These are phyloP conservation scores for Mythimna pallens DNA, from an alignment of 2,888 invertebrate genomes.

Conservation along the genomic window DNA sequence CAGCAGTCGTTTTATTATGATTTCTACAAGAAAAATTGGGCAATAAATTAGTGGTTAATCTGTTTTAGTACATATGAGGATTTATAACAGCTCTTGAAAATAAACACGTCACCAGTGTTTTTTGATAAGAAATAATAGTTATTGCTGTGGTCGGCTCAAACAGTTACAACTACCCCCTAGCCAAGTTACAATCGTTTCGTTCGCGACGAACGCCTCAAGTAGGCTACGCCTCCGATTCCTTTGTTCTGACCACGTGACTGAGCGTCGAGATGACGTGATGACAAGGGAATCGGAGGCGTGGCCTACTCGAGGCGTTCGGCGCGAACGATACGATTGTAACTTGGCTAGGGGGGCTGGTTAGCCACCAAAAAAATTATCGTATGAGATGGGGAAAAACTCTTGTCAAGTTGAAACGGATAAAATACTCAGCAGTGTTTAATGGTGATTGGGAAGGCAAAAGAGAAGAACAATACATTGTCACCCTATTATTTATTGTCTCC, in stretches of 20 bases:
- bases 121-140: not conserved
- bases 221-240: too few species aligned
- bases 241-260: too few species aligned
- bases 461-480: too few species aligned
- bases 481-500: too few species aligned
- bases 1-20: not conserved
- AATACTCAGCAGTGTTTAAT: too few species aligned
- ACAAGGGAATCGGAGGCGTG: too few species aligned
- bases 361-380: not conserved
- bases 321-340: too few species aligned
- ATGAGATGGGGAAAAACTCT: not conserved
- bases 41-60: not conserved
- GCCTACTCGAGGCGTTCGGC: too few species aligned
- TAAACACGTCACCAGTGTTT: not conserved
- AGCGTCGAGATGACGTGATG: too few species aligned
- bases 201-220: too few species aligned
- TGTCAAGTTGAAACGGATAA: not conserved
- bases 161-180: not conserved
- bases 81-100: not conserved
- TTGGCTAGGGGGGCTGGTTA: not conserved
- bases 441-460: too few species aligned
- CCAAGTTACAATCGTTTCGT: too few species aligned
- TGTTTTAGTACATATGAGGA: not conserved
- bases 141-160: not conserved
- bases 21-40: not conserved